Evolutionary conservation across 2,797 vertebrate species (phyloP).

Genomic region (Cottoperca gobio): DNA sequence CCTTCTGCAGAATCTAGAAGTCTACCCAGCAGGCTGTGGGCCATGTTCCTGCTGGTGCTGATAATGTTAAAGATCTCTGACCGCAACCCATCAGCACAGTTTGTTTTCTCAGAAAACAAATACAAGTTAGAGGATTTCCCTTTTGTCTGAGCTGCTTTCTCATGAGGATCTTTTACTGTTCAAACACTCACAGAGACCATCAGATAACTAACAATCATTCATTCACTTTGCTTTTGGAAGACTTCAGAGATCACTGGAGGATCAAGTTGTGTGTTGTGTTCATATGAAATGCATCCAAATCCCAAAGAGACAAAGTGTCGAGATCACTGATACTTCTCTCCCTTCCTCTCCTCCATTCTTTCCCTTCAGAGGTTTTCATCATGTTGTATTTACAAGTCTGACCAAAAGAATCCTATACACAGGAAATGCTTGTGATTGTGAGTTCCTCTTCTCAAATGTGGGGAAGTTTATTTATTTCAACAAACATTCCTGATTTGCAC

Average conservation of each 20-base stretch:
- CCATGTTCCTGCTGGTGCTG: background rate
- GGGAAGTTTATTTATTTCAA: slow-evolving; percentile 97
- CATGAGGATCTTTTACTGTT: slow-evolving; percentile 68
- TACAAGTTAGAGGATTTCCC: slow-evolving; percentile 34
- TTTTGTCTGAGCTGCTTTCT: slow-evolving; percentile 49
- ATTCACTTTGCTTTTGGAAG: slow-evolving; percentile 10
- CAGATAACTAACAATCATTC: slow-evolving; percentile 31
- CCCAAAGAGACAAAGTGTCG: slow-evolving; percentile 4
- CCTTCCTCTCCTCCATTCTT: slow-evolving; percentile 1
- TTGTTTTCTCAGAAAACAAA: slow-evolving; percentile 71
- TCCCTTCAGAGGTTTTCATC: slow-evolving; percentile 59
- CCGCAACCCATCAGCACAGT: slow-evolving; percentile 34
- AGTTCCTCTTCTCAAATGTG: slow-evolving; percentile 90
- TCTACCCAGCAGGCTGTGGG: background rate
- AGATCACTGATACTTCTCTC: background rate
- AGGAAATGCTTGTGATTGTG: slow-evolving; percentile 86
- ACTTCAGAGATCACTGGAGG: slow-evolving; percentile 4
- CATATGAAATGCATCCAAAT: background rate
- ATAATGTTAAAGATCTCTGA: slow-evolving; percentile 1
- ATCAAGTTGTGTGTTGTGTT: slow-evolving; percentile 25
- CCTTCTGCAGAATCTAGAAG: background rate
- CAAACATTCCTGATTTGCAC: slow-evolving; percentile 95
- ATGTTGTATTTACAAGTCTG: slow-evolving; percentile 84
- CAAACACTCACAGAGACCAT: slow-evolving; percentile 53
- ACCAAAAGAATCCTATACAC: slow-evolving; percentile 78